A percentile compares a stretch with the other conserved stretches of the same genome.
These are phyloP conservation scores for Hylia prasina DNA, from an alignment of 2,113 vertebrate genomes.

Conservation along the genomic window DNA sequence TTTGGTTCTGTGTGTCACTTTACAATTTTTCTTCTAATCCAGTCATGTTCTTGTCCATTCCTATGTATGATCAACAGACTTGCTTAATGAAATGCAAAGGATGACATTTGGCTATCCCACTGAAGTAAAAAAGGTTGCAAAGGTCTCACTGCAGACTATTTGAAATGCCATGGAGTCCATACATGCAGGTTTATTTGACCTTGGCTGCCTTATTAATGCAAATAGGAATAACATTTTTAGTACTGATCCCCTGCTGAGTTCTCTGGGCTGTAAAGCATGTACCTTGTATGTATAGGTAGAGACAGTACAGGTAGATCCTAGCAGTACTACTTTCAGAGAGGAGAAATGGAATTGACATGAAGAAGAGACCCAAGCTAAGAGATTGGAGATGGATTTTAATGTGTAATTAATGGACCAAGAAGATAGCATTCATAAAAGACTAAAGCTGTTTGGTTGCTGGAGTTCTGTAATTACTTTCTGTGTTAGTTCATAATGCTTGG, in stretches of 20 bases:
- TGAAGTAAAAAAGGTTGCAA: background rate
- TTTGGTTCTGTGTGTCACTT: background rate
- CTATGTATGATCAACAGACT: background rate
- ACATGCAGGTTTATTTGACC: background rate
- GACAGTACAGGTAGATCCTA: background rate
- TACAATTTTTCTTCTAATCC: background rate
- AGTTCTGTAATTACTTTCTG: background rate
- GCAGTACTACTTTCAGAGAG: background rate
- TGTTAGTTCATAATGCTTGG: background rate
- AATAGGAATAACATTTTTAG: background rate
- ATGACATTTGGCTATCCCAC: background rate
- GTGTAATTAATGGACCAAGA: background rate
- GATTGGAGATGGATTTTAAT: background rate
- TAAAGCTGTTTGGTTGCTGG: background rate
- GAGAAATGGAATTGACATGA: background rate
- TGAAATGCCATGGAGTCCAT: background rate
- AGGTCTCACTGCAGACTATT: background rate
- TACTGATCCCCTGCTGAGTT: background rate
- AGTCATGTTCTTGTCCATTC: background rate
- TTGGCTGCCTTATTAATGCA: background rate
- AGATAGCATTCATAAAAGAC: background rate
- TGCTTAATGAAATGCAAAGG: background rate
- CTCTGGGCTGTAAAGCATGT: background rate
- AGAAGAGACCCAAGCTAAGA: background rate
- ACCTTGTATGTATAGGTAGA: background rate